Base-by-base conservation (phyloP, 2,888 invertebrate genomes). In the Sphecodes monilicornis region DNA sequence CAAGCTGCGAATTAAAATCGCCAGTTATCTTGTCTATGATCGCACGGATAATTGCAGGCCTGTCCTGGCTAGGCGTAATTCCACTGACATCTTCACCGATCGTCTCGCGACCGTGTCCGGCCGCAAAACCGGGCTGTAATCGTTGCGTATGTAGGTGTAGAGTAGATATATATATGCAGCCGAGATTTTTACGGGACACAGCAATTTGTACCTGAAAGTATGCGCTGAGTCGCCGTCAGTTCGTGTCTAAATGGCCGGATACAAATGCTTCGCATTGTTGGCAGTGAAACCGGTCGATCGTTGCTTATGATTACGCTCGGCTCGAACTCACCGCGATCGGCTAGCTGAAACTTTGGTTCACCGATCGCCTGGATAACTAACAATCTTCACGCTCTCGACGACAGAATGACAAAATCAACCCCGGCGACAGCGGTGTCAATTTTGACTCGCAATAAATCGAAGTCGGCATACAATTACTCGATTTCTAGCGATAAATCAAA, bases 1-100 rank as follows among this genome's bases (percentile, higher is more conserved):
- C 54, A 50, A 77, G 71, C 36, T 16, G 54, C 43, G 68, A 77
- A 81, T 81, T 81, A 57, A 81, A 81, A 81, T 54, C 50, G 54
- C 32, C 22, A 39, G n/a, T 36, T 77, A 77, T 72, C 66, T 77
- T 16, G 54, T 8, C 60, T 69, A 43, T n/a, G 64, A 81, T 71
- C 72, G 43, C 43, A 32, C 41, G 18, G 71, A 69, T 81, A 78
- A 83, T 83, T 76, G 57, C 69, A 73, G 46, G 4, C 18, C 82
- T 75, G 78, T 75, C 78, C 1, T 43, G 60, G 16, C 36, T 22
- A 57, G 22, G 68, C 11, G 68, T n/a, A 69, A 10, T 54, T 11
- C 36, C 36, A 2, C 16, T 60, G 39, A 29, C 72, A 68, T 57
- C 46, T 57, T 50, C 54, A 64, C 72, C 54, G 39, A 54, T 68